Evolutionary conservation across 2,888 invertebrate species (phyloP).

Genomic region (Drosophila yooni): DNA sequence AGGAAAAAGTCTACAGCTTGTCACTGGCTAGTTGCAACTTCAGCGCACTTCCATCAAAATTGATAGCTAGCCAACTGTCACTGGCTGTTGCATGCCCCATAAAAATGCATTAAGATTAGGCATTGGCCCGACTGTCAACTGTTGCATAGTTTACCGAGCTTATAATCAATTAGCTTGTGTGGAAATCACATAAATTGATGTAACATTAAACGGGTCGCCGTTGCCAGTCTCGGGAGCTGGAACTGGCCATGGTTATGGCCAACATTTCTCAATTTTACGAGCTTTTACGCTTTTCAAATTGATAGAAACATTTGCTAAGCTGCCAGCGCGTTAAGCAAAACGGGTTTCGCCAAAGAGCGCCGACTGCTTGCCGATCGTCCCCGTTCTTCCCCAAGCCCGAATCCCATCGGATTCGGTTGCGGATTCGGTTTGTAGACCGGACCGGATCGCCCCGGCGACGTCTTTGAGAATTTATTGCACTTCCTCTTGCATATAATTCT

Average conservation of each 20-base stretch:
- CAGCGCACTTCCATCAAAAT: neutral
- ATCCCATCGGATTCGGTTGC: conserved; percentile 14
- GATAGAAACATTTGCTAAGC: conserved; percentile 75
- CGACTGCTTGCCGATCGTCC: conserved; percentile 23
- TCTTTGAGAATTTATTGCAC: conserved; percentile 70
- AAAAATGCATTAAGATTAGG: conserved; percentile 49
- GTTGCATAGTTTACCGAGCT: conserved; percentile 42
- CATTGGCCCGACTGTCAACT: conserved; percentile 26
- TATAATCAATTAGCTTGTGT: conserved; percentile 82
- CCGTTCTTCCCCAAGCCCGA: neutral
- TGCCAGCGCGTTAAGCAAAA: conserved; percentile 30
- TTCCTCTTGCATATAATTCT: conserved; percentile 72
- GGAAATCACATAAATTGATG: conserved; percentile 82
- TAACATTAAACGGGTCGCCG: conserved; percentile 70
- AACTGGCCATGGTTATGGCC: conserved; percentile 56
- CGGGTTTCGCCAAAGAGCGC: conserved; percentile 53
- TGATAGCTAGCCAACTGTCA: conserved; percentile 16
- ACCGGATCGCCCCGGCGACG: conserved; percentile 43
- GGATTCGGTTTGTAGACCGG: neutral
- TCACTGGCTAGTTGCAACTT: neutral
- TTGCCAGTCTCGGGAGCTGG: conserved; percentile 6
- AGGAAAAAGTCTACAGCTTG: neutral
- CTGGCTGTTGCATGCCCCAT: conserved; percentile 20
- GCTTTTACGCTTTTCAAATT: conserved; percentile 62
- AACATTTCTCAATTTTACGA: conserved; percentile 76